Base-by-base conservation (phyloP, 2,113 vertebrate genomes). In the Galbula dea region DNA sequence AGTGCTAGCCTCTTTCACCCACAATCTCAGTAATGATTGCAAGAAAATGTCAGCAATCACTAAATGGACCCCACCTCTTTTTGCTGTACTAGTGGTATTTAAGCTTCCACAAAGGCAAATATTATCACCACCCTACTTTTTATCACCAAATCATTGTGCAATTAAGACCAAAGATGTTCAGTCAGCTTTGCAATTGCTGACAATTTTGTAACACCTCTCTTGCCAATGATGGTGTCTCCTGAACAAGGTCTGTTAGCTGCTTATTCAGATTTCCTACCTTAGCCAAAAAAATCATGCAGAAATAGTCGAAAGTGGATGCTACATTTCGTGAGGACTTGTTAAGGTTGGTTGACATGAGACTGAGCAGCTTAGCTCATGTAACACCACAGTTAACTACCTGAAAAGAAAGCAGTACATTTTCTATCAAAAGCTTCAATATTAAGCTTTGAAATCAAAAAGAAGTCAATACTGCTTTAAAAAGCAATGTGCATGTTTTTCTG, bases 391-490 rank as follows among this genome's bases (percentile, higher is more conserved):
- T 49, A 80, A 14, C 10, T 48, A 24, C 6, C 23, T 22, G 36
- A 19, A 63, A 71, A 11, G 6, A 27, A 83, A 48, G 8, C 0
- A 0, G 39, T 8, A 46, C 3, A 4, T 26, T 48, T 15, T 41
- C 11, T 17, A 36, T 5, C 24, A 79, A 41, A 83, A 83, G 16
- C 8, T 15, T 68, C 18, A 18, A 4, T 29, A 58, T 18, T 57
- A 24, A 51, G 29, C 39, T 67, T 9, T 5, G 22, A 37, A 59
- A n/a, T 6, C 9, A 68, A 54, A 45, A 63, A 17, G 2, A 32
- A 39, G 4, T 18, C 11, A n/a, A 27, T 1, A 14, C 7, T 30
- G 37, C 12, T 9, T 37, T 32, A 67, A 71, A 79, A 73, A 45
- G 9, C 36, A 34, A 49, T 58, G 26, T 1, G 1, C 0, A 0